These are phyloP conservation scores for human DNA, from an alignment of 2,113 vertebrate genomes.

Conservation along the genomic window GRCh38 chr12:99325501-99326000, in stretches of 20 bases:
- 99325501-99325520: not conserved
- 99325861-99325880: too few species aligned
- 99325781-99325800: not conserved
- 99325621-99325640: not conserved
- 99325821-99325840: not conserved
- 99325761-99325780: not conserved
- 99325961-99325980: too few species aligned
- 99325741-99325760: not conserved
- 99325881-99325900: too few species aligned
- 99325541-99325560: not conserved
- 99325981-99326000: too few species aligned
- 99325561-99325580: not conserved
- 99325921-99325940: too few species aligned
- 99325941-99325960: too few species aligned
- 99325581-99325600: not conserved
- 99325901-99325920: too few species aligned
- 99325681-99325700: not conserved
- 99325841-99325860: too few species aligned
- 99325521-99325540: not conserved
- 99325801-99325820: not conserved
- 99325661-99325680: not conserved
- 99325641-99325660: not conserved
- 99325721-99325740: not conserved
- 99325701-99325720: not conserved
- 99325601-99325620: not conserved